Percentiles rank a stretch among this genome's conserved stretches.
phyloP scores from a whole-genome alignment of 2,113 vertebrate genomes.

The Salminus brasiliensis region DNA sequence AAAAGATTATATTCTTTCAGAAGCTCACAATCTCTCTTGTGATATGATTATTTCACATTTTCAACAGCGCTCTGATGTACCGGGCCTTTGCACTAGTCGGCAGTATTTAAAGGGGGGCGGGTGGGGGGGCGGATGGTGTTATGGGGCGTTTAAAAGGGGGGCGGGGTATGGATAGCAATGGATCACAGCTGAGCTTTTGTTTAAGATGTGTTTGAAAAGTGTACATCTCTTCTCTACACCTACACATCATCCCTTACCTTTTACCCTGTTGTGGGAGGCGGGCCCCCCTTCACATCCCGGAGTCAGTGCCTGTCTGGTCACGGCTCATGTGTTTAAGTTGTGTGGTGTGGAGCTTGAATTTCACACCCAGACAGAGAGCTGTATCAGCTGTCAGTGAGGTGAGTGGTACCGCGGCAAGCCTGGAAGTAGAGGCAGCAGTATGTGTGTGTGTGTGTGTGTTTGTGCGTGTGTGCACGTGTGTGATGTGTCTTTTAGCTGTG shows the following conservation, averaged over 20 bases:
- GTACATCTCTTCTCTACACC: neutral
- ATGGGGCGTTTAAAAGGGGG: too few relatives aligned
- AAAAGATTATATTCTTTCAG: conserved; percentile 17
- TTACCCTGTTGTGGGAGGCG: neutral
- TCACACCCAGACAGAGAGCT: neutral
- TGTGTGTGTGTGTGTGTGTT: neutral
- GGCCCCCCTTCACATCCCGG: neutral
- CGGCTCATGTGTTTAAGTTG: neutral
- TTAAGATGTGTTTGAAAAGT: conserved; percentile 2
- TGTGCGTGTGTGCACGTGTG: neutral
- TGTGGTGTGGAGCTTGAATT: conserved; percentile 13
- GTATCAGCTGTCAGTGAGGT: conserved; percentile 35
- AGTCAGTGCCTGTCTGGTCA: conserved; percentile 5
- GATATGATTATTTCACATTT: conserved; percentile 30
- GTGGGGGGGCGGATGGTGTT: too few relatives aligned
- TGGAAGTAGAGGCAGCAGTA: conserved; percentile 9
- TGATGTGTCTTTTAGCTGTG: neutral
- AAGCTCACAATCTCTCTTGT: neutral
- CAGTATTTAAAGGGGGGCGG: neutral
- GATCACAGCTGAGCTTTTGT: neutral
- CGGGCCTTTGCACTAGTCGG: conserved; percentile 25
- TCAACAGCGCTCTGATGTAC: neutral
- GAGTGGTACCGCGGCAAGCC: neutral
- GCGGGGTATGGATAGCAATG: neutral
- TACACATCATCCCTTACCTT: neutral